Evolutionary conservation across 2,797 vertebrate species (phyloP).

Genomic region (Alosa sapidissima): DNA sequence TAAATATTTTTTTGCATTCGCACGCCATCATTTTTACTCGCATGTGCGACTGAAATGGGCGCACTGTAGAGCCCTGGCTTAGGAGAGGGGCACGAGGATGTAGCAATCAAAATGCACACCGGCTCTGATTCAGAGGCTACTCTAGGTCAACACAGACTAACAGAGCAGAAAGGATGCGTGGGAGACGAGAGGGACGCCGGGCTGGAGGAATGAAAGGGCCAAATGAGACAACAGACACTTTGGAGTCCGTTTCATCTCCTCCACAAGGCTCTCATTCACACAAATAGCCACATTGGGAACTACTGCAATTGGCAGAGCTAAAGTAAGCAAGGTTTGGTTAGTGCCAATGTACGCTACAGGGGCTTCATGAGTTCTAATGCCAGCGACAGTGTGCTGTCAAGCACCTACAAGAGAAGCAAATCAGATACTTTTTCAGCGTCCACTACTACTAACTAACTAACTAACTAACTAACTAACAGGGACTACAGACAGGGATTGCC

Average conservation of each 20-base stretch:
- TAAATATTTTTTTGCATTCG: no score
- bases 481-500: background rate
- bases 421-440: background rate
- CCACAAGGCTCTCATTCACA: background rate
- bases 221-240: background rate
- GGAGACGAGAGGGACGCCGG: background rate
- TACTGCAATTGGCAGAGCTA: background rate
- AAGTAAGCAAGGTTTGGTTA: background rate
- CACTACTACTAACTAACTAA: background rate
- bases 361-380: background rate
- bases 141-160: background rate
- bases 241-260: background rate
- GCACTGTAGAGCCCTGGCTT: no score
- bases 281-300: background rate
- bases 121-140: background rate
- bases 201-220: background rate
- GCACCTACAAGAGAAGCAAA: constrained; percentile 57
- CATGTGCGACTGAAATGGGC: no score
- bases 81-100: background rate
- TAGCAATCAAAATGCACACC: constrained; percentile 39
- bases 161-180: background rate
- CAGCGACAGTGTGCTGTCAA: constrained; percentile 64
- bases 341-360: background rate
- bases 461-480: background rate
- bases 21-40: no score